Conservation (phyloP, 2,888 invertebrate genomes). For the Timema podura region DNA sequence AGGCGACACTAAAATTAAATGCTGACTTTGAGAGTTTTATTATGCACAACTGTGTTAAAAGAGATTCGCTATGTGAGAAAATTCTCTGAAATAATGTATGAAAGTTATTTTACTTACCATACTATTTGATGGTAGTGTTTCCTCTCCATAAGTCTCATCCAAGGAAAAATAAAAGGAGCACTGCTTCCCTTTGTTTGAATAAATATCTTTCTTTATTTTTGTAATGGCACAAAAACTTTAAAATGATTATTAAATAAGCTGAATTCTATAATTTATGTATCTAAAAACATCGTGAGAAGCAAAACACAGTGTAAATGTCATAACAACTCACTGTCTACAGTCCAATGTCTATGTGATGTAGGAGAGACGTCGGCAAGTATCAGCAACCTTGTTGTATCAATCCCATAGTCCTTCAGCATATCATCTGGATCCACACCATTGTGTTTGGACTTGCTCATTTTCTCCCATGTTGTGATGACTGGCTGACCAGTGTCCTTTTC, state of each 20-base stretch:
- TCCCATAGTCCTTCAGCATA: constrained; percentile 75
- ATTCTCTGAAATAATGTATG: too few species aligned
- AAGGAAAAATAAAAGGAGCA: too few species aligned
- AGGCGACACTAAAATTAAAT: too few species aligned
- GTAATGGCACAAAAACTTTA: constrained; percentile 11
- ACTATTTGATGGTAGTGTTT: too few species aligned
- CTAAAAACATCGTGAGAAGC: background rate
- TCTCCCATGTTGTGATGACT: constrained; percentile 82
- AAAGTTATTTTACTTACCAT: too few species aligned
- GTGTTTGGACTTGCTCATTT: constrained; percentile 98
- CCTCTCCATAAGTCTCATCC: too few species aligned
- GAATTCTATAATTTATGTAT: background rate
- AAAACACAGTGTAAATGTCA: background rate
- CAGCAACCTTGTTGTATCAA: constrained; percentile 85
- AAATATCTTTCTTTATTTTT: too few species aligned
- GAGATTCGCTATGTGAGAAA: too few species aligned
- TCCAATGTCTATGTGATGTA: constrained; percentile 85
- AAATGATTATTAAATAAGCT: background rate
- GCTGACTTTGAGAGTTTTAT: too few species aligned
- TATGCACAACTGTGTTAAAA: too few species aligned
- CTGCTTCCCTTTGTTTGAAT: too few species aligned
- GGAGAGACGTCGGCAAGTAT: constrained; percentile 90
- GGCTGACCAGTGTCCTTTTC: constrained; percentile 60
- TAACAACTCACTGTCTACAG: constrained; percentile 64
- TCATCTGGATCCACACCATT: constrained; percentile 94